Evolutionary conservation across 1,140 invertebrate species (phyloP).

Genomic region (Acromyrmex echinatior): DNA sequence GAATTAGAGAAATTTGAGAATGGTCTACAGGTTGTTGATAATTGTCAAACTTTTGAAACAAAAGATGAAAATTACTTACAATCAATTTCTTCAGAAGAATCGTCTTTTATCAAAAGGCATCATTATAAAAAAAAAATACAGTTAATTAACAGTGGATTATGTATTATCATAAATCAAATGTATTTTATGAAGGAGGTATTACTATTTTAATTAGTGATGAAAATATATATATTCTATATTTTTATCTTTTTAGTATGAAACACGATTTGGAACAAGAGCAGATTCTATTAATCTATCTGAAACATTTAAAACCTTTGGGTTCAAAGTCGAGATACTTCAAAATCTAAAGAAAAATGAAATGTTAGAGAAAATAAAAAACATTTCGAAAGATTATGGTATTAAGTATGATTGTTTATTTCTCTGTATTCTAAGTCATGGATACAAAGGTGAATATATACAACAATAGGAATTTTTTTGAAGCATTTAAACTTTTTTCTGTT

Average conservation of each 20-base stretch:
- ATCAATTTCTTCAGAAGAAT: background rate
- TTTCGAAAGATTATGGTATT: conserved; percentile 44
- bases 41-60: background rate
- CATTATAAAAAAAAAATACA: conserved; percentile 31
- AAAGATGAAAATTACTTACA: conserved; percentile 4
- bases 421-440: conserved; percentile 78
- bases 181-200: conserved; percentile 61
- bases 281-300: conserved; percentile 65
- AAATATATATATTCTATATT: background rate
- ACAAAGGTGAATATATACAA: conserved; percentile 60
- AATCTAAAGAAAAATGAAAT: conserved; percentile 66
- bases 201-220: background rate
- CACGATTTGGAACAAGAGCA: conserved; percentile 55
- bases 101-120: background rate
- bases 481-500: background rate
- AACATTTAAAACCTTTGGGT: conserved; percentile 72
- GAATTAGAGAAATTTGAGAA: conserved; percentile 50
- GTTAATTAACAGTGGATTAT: conserved; percentile 68
- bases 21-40: conserved; percentile 53
- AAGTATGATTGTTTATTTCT: conserved; percentile 75
- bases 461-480: background rate
- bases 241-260: conserved; percentile 67
- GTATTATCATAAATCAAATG: conserved; percentile 76
- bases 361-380: conserved; percentile 48
- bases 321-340: conserved; percentile 34